phyloP scores from a whole-genome alignment of 1,140 invertebrate species.

The Cephus cinctus region DNA sequence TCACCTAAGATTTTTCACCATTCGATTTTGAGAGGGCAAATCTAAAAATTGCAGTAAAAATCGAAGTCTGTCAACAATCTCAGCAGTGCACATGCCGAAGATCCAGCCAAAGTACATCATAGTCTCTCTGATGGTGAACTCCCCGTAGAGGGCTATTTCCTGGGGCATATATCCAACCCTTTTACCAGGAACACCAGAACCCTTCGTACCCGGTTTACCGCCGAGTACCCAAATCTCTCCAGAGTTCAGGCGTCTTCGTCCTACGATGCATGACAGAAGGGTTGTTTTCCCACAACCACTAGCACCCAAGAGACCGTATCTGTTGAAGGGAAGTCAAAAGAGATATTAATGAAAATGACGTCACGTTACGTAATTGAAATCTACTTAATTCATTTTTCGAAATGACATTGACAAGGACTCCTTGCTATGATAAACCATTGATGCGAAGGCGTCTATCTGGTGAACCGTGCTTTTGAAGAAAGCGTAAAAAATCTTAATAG shows the following conservation, averaged over 20 bases:
- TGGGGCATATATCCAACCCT: conserved; percentile 83
- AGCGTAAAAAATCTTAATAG: too few species aligned
- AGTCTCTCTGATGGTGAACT: conserved; percentile 93
- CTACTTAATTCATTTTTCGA: too few species aligned
- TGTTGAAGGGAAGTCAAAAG: too few species aligned
- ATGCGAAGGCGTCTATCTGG: background rate
- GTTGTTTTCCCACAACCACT: conserved; percentile 87
- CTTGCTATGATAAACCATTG: too few species aligned
- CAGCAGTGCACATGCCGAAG: conserved; percentile 81
- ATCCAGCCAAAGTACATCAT: conserved; percentile 97
- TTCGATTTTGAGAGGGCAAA: conserved; percentile 78
- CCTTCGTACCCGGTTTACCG: conserved; percentile 75
- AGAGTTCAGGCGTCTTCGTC: conserved; percentile 74
- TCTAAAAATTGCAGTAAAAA: conserved; percentile 90
- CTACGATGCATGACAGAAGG: conserved; percentile 84
- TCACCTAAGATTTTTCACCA: conserved; percentile 87
- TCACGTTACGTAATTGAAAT: too few species aligned
- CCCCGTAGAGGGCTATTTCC: conserved; percentile 91
- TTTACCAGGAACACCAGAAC: conserved; percentile 85
- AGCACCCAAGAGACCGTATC: conserved; percentile 84
- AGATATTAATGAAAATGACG: too few species aligned
- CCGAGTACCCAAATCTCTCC: conserved; percentile 87
- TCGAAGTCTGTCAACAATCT: conserved; percentile 78
- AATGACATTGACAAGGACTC: too few species aligned
- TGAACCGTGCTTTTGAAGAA: too few species aligned